These are phyloP conservation scores for Gnathonemus longibarbis DNA, from an alignment of 2,113 vertebrate species.

Conservation along the genomic window DNA sequence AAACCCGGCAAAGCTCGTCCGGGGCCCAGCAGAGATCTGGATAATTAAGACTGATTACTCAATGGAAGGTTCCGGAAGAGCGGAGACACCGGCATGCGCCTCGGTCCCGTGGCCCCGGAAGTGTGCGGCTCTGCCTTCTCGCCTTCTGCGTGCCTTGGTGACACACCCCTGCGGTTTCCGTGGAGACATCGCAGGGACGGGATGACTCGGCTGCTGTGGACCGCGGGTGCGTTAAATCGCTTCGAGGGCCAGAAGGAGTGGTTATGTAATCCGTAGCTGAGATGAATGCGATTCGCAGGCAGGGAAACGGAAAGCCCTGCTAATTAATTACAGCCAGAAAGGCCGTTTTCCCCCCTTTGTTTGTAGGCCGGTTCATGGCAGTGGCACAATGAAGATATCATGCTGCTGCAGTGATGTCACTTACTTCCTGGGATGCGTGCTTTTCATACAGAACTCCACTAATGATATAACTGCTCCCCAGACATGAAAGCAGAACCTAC, in stretches of 20 bases:
- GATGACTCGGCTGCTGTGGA: neutral
- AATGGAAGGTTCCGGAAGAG: neutral
- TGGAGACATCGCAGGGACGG: constrained; percentile 39
- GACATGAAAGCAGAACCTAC: neutral
- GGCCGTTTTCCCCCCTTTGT: neutral
- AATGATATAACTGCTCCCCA: neutral
- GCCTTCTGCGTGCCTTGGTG: constrained; percentile 38
- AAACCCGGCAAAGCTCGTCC: neutral
- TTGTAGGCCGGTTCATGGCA: neutral
- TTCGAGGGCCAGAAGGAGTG: neutral
- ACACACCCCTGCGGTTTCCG: constrained; percentile 44
- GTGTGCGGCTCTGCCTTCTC: constrained; percentile 1
- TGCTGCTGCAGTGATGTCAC: neutral
- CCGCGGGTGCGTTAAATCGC: neutral
- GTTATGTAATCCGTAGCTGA: neutral
- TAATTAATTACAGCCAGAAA: neutral
- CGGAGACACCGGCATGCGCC: neutral
- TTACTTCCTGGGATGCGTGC: neutral
- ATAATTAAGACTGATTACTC: neutral
- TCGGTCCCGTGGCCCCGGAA: neutral
- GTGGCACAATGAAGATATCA: neutral
- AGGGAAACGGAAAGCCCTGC: neutral
- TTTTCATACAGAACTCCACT: neutral
- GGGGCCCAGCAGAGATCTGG: neutral
- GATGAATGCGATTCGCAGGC: neutral